Evolutionary conservation across 1,140 invertebrate species (phyloP).

Genomic region (Brachionus plicatilis): DNA sequence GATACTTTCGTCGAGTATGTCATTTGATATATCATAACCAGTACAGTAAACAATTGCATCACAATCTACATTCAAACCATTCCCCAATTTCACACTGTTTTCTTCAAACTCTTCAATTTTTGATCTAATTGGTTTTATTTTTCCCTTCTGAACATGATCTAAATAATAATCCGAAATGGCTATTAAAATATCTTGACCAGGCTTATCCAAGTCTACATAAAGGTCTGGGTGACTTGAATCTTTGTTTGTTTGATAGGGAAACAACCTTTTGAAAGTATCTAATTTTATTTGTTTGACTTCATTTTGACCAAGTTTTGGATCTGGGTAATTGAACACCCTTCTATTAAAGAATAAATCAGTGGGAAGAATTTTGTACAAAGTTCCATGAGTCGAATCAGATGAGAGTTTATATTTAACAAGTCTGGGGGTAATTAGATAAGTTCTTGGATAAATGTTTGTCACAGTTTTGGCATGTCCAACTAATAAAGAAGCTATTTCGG

Average conservation of each 20-base stretch:
- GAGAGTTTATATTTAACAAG: background rate
- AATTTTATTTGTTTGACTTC: background rate
- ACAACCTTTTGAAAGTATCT: background rate
- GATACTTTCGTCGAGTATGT: background rate
- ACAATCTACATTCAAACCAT: background rate
- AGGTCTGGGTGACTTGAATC: background rate
- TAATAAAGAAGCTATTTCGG: constrained; percentile 7
- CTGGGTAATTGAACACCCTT: background rate
- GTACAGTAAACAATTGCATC: constrained; percentile 24
- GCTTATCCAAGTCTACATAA: background rate
- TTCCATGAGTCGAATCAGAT: background rate
- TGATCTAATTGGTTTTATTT: background rate
- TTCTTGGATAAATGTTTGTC: background rate
- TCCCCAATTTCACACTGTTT: background rate
- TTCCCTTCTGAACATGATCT: background rate
- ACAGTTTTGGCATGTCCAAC: background rate
- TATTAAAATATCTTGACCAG: background rate
- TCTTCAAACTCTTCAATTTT: background rate
- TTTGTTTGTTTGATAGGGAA: background rate
- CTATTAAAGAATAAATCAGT: constrained; percentile 19
- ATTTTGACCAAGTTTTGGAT: background rate
- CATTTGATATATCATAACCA: background rate
- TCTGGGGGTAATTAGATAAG: background rate
- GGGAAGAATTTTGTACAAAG: background rate
- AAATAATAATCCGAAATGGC: constrained; percentile 29